Percentiles rank a stretch among this genome's conserved stretches.
Conservation (phyloP, 2,113 vertebrate species). For the Corvus hawaiiensis region DNA sequence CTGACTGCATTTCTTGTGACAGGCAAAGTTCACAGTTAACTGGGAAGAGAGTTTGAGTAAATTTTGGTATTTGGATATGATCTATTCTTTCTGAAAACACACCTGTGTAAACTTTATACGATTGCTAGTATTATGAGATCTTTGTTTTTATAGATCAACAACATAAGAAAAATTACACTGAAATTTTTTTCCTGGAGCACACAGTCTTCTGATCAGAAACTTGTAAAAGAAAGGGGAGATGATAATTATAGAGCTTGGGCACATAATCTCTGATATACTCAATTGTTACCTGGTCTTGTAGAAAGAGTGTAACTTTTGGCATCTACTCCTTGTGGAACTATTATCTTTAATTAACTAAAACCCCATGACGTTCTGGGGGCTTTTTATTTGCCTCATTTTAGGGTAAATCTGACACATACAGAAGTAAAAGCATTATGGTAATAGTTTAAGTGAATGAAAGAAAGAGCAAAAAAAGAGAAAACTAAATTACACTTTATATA, state of each 20-base stretch:
- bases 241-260: background rate
- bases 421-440: background rate
- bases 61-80: background rate
- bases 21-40: background rate
- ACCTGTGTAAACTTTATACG: background rate
- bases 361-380: fast-evolving
- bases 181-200: background rate
- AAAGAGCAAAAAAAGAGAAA: background rate
- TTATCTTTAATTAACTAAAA: background rate
- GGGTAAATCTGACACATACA: background rate
- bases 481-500: background rate
- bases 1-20: background rate
- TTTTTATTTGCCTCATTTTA: background rate
- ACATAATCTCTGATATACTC: background rate
- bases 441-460: background rate
- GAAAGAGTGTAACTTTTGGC: background rate
- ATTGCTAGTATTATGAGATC: background rate
- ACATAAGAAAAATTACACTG: background rate
- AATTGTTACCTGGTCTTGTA: background rate
- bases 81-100: background rate
- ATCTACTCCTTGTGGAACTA: background rate
- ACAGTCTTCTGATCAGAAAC: background rate
- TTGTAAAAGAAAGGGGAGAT: background rate
- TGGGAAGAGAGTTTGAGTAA: background rate
- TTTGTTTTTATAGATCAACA: background rate